Conservation (phyloP, 2,797 vertebrate genomes). For the Gorsachius magnificus region DNA sequence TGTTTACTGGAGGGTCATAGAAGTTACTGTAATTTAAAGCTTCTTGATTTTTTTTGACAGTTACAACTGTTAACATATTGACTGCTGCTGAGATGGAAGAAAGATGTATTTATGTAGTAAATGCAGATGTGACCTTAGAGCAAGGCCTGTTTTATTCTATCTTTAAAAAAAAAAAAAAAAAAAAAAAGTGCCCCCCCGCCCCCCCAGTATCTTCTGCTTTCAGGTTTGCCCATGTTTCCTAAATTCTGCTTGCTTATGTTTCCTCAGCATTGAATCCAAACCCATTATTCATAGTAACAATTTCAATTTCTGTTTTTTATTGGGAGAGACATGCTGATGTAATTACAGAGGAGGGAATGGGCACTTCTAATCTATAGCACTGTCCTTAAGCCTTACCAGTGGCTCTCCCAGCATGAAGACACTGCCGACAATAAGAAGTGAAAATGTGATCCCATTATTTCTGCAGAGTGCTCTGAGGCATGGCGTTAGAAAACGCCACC, state of each 20-base stretch:
- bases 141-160: not conserved
- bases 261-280: not conserved
- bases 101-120: not conserved
- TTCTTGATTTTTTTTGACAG: not conserved
- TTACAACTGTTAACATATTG: not conserved
- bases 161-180: not conserved
- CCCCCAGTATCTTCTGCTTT: not conserved
- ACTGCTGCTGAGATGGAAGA: not conserved
- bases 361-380: not conserved
- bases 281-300: not conserved
- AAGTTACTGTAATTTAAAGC: not conserved
- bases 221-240: not conserved
- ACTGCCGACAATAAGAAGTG: not conserved
- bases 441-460: not conserved
- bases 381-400: not conserved
- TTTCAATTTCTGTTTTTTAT: conserved; percentile 10
- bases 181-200: too few species aligned
- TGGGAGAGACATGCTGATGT: not conserved
- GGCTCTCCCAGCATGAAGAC: not conserved
- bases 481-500: not conserved
- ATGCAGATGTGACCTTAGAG: not conserved
- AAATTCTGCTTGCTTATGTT: not conserved
- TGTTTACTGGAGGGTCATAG: not conserved
- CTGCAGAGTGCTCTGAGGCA: not conserved
- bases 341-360: conserved; percentile 9